Evolutionary conservation across 2,888 invertebrate species (phyloP).

Genomic region (Yponomeuta cagnagella): DNA sequence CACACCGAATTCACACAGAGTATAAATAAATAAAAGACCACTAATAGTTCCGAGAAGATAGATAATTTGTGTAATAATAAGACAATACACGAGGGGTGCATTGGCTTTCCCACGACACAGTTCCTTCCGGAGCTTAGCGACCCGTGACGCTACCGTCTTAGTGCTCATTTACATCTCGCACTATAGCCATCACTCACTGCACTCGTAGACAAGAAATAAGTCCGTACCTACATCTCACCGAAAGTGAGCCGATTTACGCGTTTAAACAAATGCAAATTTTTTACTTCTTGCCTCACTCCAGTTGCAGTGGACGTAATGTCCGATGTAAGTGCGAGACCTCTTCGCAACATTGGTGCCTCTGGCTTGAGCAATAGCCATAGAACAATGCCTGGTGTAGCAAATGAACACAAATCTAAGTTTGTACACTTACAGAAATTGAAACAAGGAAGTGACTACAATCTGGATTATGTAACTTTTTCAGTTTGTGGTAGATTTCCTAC

Average conservation of each 20-base stretch:
- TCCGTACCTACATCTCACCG: background rate
- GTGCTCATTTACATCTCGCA: conserved; percentile 13
- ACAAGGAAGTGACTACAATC: background rate
- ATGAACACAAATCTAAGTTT: background rate
- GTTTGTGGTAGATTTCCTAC: no score
- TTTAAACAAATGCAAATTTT: conserved; percentile 6
- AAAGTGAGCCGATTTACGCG: background rate
- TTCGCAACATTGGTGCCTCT: background rate
- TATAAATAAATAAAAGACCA: background rate
- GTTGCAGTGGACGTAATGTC: background rate
- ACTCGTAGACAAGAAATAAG: no score
- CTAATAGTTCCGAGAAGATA: background rate
- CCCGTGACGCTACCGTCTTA: conserved; percentile 69
- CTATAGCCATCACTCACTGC: no score
- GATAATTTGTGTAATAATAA: conserved; percentile 11
- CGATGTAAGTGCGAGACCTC: background rate
- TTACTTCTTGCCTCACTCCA: background rate
- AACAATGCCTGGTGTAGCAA: background rate
- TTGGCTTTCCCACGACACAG: conserved; percentile 57
- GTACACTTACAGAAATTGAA: background rate
- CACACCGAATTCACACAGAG: background rate
- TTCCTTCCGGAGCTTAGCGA: conserved; percentile 68
- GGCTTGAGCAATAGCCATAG: background rate
- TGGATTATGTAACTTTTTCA: no score
- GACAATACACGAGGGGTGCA: conserved; percentile 37